Percentiles rank a stretch among this genome's conserved stretches.
These are phyloP conservation scores for Gallinago stenura DNA, from an alignment of 2,797 vertebrate species.

Conservation along the genomic window DNA sequence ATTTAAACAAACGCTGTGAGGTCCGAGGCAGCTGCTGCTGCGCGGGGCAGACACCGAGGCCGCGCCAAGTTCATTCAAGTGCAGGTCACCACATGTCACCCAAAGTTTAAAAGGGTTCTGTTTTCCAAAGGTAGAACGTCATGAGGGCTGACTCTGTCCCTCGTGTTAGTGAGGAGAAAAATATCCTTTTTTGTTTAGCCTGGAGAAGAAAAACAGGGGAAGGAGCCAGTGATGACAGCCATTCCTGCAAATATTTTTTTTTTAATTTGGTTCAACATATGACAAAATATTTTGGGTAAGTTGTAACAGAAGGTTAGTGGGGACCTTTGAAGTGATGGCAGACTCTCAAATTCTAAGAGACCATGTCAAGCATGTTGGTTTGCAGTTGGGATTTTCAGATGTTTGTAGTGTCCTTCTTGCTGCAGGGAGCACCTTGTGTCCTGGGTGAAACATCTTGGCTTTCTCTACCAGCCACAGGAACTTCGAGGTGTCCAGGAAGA, in stretches of 20 bases:
- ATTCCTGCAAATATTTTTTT: not conserved
- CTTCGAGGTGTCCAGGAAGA: not conserved
- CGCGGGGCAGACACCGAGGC: not conserved
- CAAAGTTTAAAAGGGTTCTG: not conserved
- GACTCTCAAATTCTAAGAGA: not conserved
- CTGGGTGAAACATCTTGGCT: not conserved
- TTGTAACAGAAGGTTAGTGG: not conserved
- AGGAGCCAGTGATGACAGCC: not conserved
- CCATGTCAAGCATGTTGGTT: not conserved
- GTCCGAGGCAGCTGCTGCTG: constrained; percentile 25
- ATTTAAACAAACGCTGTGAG: constrained; percentile 59
- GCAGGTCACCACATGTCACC: not conserved
- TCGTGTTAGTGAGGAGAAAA: not conserved
- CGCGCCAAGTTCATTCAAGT: not conserved
- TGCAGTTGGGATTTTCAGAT: not conserved
- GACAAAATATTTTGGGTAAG: not conserved
- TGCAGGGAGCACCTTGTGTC: not conserved
- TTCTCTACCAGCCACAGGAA: not conserved
- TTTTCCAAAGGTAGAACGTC: not conserved
- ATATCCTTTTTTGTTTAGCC: not conserved
- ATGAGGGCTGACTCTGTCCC: not conserved
- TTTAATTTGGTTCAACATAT: not conserved
- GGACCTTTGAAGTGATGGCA: constrained; percentile 7
- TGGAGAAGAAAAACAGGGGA: not conserved
- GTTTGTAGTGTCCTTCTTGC: not conserved